phyloP scores from a whole-genome alignment of 2,888 invertebrate genomes.

The Oxytorus armatus region DNA sequence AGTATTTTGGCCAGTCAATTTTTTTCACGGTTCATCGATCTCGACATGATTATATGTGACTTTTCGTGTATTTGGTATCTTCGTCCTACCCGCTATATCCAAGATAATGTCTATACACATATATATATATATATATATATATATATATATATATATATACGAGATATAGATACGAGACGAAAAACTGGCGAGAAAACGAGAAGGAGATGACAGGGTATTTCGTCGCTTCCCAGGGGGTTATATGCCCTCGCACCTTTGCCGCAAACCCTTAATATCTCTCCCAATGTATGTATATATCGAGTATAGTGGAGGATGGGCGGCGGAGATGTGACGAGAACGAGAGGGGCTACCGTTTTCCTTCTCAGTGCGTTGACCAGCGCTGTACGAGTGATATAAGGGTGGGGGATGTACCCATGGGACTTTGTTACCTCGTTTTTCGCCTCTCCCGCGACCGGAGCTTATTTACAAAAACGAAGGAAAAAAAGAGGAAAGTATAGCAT shows the following conservation, averaged over 20 bases:
- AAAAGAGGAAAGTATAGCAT: slow-evolving; percentile 42
- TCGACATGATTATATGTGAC: slow-evolving; percentile 30
- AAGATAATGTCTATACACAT: not conserved
- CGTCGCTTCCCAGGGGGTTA: slow-evolving; percentile 69
- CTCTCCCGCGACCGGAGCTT: slow-evolving; percentile 63
- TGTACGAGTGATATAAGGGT: slow-evolving; percentile 66
- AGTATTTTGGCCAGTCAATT: not conserved
- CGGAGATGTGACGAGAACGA: slow-evolving; percentile 77
- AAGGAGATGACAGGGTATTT: slow-evolving; percentile 78
- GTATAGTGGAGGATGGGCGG: slow-evolving; percentile 71
- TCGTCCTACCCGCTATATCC: not conserved
- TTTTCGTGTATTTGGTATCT: slow-evolving; percentile 32
- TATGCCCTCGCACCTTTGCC: slow-evolving; percentile 28
- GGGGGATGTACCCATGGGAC: slow-evolving; percentile 74
- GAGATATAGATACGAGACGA: not conserved
- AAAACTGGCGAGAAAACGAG: slow-evolving; percentile 70
- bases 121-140: slow-evolving; percentile 4
- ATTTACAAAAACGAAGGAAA: slow-evolving; percentile 65
- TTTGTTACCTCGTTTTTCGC: slow-evolving; percentile 57
- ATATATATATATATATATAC: not conserved
- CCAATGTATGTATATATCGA: slow-evolving; percentile 55
- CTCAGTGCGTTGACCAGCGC: slow-evolving; percentile 70
- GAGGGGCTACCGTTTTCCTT: slow-evolving; percentile 65
- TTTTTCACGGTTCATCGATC: not conserved
- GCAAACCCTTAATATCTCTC: slow-evolving; percentile 64